Evolutionary conservation across 2,888 invertebrate genomes (phyloP).

Genomic region (Sepiola atlantica): DNA sequence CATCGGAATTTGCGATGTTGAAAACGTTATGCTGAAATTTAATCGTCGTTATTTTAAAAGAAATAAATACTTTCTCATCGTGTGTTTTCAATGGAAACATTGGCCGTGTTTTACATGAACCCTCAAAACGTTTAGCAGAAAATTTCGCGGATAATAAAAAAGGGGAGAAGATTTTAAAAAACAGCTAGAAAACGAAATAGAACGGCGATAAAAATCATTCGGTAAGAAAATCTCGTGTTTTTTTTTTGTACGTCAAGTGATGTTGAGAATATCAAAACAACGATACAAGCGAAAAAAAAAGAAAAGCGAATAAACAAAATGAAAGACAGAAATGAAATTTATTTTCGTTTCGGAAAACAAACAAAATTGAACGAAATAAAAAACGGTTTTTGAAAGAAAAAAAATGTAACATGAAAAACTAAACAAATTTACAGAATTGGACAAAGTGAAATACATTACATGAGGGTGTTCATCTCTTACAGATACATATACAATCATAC

Average conservation of each 20-base stretch:
- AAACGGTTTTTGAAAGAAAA: not conserved
- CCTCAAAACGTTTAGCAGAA: not conserved
- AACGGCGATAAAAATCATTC: not conserved
- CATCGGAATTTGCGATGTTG: not conserved
- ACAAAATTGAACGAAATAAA: not conserved
- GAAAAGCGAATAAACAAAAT: too few species aligned
- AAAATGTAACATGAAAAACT: not conserved
- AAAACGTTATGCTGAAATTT: not conserved
- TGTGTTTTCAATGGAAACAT: not conserved
- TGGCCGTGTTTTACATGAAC: not conserved
- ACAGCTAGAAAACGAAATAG: not conserved
- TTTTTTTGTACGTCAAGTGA: not conserved
- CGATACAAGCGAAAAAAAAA: too few species aligned
- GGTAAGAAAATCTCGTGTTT: slow-evolving; percentile 18
- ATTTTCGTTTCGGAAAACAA: not conserved
- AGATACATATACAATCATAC: not conserved
- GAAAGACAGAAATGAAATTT: not conserved
- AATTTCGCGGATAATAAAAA: not conserved
- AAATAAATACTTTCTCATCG: not conserved
- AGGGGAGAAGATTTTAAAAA: not conserved
- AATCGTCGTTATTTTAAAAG: not conserved
- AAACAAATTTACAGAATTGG: slow-evolving; percentile 16
- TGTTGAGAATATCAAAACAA: slow-evolving; percentile 8
- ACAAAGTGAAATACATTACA: not conserved
- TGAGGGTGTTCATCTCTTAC: not conserved